Evolutionary conservation across 2,797 vertebrate species (phyloP).

Genomic region (Pipistrellus pipistrellus): DNA sequence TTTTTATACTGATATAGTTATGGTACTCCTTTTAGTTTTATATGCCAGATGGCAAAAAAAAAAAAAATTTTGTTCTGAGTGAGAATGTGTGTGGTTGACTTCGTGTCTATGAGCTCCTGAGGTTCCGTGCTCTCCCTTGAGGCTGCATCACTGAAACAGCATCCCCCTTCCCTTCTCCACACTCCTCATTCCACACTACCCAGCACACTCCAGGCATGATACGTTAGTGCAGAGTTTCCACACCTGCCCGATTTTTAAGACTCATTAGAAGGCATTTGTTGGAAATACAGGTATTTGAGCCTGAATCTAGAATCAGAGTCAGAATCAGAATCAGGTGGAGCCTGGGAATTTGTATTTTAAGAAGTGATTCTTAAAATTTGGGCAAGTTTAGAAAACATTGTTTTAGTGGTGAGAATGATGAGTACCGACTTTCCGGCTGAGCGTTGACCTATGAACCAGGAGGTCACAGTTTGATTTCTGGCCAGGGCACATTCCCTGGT

Average conservation of each 20-base stretch:
- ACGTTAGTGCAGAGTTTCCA: not conserved
- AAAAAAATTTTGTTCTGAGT: constrained; percentile 24
- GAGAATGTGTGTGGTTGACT: constrained; percentile 53
- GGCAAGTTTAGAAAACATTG: not conserved
- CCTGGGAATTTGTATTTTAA: constrained; percentile 41
- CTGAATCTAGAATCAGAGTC: constrained; percentile 25
- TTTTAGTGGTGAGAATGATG: not conserved
- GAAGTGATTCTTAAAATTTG: not conserved
- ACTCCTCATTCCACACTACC: not conserved
- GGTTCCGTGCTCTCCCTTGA: not conserved
- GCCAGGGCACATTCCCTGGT: too few relatives aligned
- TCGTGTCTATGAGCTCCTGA: not conserved
- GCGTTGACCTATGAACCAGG: too few relatives aligned
- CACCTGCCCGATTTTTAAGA: constrained; percentile 30
- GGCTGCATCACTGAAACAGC: not conserved
- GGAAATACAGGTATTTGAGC: not conserved
- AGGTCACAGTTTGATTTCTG: too few relatives aligned
- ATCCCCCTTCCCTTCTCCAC: not conserved
- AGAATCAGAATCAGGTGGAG: not conserved
- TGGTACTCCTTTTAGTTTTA: constrained; percentile 43
- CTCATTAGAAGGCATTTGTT: not conserved
- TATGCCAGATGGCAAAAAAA: constrained; percentile 52
- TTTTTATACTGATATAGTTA: constrained; percentile 57
- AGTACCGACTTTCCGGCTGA: not conserved
- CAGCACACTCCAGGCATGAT: not conserved